Percentiles rank a stretch among this genome's conserved stretches.
phyloP scores from a whole-genome alignment of 1,140 invertebrate genomes.

The Nylanderia fulva region DNA sequence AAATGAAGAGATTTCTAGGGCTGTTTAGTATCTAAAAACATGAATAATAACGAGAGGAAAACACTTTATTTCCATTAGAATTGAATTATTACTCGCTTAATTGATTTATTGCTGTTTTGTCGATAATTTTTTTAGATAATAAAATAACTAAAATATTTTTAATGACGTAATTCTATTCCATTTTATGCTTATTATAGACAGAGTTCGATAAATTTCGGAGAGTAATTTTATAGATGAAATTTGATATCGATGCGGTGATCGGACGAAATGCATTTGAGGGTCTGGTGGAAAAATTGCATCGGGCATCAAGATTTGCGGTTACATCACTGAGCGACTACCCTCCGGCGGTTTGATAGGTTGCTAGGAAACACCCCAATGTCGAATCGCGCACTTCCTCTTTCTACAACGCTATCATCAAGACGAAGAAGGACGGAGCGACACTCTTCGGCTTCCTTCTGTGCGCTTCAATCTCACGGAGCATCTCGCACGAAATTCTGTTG shows the following conservation, averaged over 20 bases:
- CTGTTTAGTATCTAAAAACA: not conserved
- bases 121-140: not conserved
- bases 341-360: constrained; percentile 78
- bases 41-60: not conserved
- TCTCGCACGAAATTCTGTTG: constrained; percentile 65
- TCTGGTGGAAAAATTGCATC: constrained; percentile 25
- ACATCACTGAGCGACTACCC: constrained; percentile 77
- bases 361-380: constrained; percentile 81
- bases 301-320: constrained; percentile 61
- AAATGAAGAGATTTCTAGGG: constrained; percentile 1
- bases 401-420: constrained; percentile 22
- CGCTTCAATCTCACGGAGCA: constrained; percentile 66
- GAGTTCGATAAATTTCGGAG: not conserved
- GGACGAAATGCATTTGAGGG: not conserved
- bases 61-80: constrained; percentile 19
- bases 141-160: not conserved
- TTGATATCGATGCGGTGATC: not conserved
- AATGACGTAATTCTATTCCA: not conserved
- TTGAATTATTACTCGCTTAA: not conserved
- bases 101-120: constrained; percentile 1
- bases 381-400: constrained; percentile 68
- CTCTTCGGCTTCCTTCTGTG: constrained; percentile 31
- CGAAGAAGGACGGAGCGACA: constrained; percentile 58
- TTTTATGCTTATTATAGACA: not conserved
- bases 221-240: not conserved